Base-by-base conservation (phyloP, 2,113 vertebrate species). In the Brachirus orientalis region DNA sequence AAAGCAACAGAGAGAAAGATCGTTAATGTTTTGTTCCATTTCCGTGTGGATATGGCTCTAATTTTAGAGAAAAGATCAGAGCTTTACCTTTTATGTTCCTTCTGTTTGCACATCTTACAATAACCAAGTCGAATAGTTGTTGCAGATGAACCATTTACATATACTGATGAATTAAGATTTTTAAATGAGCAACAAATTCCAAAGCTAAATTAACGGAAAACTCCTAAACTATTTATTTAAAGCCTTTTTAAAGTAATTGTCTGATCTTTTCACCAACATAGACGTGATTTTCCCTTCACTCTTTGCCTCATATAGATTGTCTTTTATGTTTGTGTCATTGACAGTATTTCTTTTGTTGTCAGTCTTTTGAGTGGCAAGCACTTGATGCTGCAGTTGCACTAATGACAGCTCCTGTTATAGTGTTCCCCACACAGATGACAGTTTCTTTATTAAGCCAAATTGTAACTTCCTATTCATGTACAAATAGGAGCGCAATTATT, bases 371-470 rank as follows among this genome's bases (percentile, higher is more conserved):
- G 46, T 46, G 45, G 62, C 50, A 65, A 64, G 19, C 41, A 16
- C 47, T 45, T 46, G 57, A 57, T 64, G 64, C 56, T 7, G 60
- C 53, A 38, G 63, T 68, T 62, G 46, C 63, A 45, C 51, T 53
- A 63, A 48, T 77, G 85, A 86, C 89, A 83, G 89, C 77, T 79
- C 74, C 75, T 83, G 79, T 87, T 84, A 90, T 77, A 77, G 73
- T 79, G 17, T 77, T 75, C 75, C 68, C 46, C 56, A 55, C 74
- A 63, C 52, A 54, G 46, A 67, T 83, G 84, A 82, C 88, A 76
- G 74, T 57, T 71, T 72, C 79, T 80, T 75, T 75, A 77, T 64
- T 19, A 16, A 63, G 53, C 52, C 55, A 64, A 78, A 58, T 71
- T 54, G 10, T 18, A 52, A 68, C 79, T 76, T 77, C 61, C 73